Evolutionary conservation across 2,113 vertebrate species (phyloP).

Genomic region (Oceanites oceanicus): DNA sequence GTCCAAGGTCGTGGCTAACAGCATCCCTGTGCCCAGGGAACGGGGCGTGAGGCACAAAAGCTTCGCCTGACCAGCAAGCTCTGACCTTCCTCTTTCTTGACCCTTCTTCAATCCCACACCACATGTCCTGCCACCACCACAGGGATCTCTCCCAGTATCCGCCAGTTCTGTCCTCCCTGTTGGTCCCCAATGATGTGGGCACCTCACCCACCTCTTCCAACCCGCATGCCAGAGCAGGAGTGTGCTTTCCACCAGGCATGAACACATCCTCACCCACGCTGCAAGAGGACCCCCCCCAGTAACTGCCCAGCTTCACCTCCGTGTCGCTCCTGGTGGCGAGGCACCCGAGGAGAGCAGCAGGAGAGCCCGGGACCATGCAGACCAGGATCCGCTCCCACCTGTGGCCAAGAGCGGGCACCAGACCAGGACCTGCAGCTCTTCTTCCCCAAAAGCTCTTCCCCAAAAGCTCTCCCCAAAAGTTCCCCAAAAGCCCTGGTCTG

Average conservation of each 20-base stretch:
- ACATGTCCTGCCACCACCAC: background rate
- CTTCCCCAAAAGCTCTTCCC: too few species aligned
- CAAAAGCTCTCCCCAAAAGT: too few species aligned
- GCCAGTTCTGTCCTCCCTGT: too few species aligned
- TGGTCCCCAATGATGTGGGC: fast-evolving
- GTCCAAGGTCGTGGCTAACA: background rate
- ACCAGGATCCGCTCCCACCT: too few species aligned
- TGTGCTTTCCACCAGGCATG: background rate
- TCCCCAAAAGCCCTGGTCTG: background rate
- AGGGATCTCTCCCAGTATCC: background rate
- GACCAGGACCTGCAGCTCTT: background rate
- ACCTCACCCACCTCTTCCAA: background rate
- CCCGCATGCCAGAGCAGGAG: background rate
- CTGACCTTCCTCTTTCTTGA: background rate
- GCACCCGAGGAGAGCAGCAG: background rate
- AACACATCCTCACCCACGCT: background rate
- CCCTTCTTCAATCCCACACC: background rate
- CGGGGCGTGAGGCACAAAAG: fast-evolving
- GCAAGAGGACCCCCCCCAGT: background rate
- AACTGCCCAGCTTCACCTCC: background rate
- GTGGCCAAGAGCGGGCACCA: background rate
- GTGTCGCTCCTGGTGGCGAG: too few species aligned
- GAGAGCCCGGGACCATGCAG: background rate
- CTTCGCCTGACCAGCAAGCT: background rate
- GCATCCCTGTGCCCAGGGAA: fast-evolving